These are phyloP conservation scores for Perca fluviatilis DNA, from an alignment of 2,113 vertebrate species.

Conservation along the genomic window DNA sequence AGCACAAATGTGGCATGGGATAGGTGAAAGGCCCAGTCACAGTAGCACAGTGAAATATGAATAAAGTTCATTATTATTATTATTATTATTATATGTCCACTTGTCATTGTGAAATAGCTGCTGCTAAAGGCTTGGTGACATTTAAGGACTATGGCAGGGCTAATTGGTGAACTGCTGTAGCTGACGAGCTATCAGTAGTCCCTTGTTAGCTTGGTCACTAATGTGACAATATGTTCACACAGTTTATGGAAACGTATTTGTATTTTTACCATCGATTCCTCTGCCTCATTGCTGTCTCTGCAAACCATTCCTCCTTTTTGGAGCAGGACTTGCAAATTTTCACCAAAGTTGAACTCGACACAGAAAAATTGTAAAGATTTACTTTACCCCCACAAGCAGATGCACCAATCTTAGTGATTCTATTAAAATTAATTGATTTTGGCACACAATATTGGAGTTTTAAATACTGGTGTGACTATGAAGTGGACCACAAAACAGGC, in stretches of 20 bases:
- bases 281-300: too few species aligned
- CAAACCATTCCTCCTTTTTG: background rate
- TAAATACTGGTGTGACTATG: background rate
- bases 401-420: background rate
- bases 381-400: background rate
- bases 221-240: background rate
- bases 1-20: too few species aligned
- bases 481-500: conserved; percentile 1
- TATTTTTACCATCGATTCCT: too few species aligned
- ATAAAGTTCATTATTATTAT: too few species aligned
- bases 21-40: too few species aligned
- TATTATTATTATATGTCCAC: too few species aligned
- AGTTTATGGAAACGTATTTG: background rate
- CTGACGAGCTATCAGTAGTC: too few species aligned
- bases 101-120: too few species aligned
- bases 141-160: too few species aligned
- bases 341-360: background rate
- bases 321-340: background rate
- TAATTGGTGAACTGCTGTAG: too few species aligned
- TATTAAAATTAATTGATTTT: background rate
- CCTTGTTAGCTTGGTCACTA: background rate
- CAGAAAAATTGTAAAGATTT: background rate
- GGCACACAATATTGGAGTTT: background rate
- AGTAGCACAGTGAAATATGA: too few species aligned
- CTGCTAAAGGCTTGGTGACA: too few species aligned